Evolutionary conservation across 2,113 vertebrate species (phyloP).

Genomic region (Australoheros scitulus): DNA sequence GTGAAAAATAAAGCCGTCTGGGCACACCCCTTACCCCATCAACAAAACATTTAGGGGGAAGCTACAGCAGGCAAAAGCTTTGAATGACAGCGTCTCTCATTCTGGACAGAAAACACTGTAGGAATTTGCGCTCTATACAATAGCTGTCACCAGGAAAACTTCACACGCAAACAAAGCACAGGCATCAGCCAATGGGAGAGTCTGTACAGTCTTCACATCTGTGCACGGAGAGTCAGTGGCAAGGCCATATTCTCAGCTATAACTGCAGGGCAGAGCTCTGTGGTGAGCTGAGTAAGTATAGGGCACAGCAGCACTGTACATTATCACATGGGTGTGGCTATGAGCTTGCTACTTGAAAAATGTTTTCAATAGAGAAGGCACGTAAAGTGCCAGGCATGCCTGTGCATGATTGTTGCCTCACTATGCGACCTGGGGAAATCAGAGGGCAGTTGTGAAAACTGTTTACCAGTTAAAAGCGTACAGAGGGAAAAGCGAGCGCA

Average conservation of each 20-base stretch:
- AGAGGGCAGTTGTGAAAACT: slow-evolving; percentile 28
- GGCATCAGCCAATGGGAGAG: slow-evolving; percentile 17
- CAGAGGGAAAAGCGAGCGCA: slow-evolving; percentile 6
- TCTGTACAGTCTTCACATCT: neutral
- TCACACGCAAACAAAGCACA: slow-evolving; percentile 22
- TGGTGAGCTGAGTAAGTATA: slow-evolving; percentile 74
- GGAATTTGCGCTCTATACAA: slow-evolving; percentile 14
- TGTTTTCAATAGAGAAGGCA: slow-evolving; percentile 49
- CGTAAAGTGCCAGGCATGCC: slow-evolving; percentile 57
- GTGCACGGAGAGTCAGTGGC: slow-evolving; percentile 26
- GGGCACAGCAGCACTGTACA: slow-evolving; percentile 59
- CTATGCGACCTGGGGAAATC: slow-evolving; percentile 20
- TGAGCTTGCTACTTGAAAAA: slow-evolving; percentile 45
- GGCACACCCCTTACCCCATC: neutral
- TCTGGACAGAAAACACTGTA: slow-evolving; percentile 6
- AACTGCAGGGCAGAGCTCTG: slow-evolving; percentile 76
- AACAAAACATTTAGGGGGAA: neutral
- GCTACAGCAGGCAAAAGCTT: neutral
- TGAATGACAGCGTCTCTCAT: neutral
- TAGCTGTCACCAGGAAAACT: slow-evolving; percentile 19
- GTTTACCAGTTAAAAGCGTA: slow-evolving; percentile 39
- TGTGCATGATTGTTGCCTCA: slow-evolving; percentile 52
- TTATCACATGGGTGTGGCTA: slow-evolving; percentile 74
- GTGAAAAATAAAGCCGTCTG: neutral
- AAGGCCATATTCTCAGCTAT: slow-evolving; percentile 50